phyloP scores from a whole-genome alignment of 2,797 vertebrate species.

The Oreochromis grahami region DNA sequence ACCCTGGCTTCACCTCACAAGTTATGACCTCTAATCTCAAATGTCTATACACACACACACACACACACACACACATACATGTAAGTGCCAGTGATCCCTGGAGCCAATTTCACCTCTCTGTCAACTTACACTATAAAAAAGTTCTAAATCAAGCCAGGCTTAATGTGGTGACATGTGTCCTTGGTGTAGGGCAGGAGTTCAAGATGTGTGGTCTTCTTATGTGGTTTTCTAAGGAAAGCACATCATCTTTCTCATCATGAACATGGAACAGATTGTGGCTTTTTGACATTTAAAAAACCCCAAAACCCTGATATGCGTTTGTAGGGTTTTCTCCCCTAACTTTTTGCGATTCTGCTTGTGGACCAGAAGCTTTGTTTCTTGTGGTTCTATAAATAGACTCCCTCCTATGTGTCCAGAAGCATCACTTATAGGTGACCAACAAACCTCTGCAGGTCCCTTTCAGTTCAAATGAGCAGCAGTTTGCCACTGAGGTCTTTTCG shows the following conservation, averaged over 20 bases:
- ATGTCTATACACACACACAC: neutral
- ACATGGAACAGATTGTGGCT: neutral
- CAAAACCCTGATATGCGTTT: rapidly evolving
- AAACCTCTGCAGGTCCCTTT: neutral
- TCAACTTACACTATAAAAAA: neutral
- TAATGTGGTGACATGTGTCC: constrained; percentile 15
- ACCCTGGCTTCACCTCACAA: neutral
- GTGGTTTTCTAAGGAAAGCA: neutral
- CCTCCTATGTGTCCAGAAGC: neutral
- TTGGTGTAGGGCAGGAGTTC: constrained; percentile 3
- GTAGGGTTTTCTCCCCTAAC: neutral
- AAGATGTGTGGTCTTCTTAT: neutral
- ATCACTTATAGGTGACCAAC: neutral
- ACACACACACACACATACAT: neutral
- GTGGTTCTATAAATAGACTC: neutral
- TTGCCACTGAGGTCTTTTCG: neutral
- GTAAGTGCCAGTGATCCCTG: neutral
- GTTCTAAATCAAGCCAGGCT: constrained; percentile 20
- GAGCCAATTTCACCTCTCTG: constrained; percentile 8
- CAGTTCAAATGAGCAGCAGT: neutral
- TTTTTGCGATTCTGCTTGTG: neutral
- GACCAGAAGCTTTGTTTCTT: neutral
- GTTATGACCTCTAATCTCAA: neutral
- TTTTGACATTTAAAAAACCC: neutral
- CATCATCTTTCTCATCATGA: neutral